Percentiles rank a stretch among this genome's conserved stretches.
Conservation (phyloP, 2,797 vertebrate species). For the Syndactyla subalaris region DNA sequence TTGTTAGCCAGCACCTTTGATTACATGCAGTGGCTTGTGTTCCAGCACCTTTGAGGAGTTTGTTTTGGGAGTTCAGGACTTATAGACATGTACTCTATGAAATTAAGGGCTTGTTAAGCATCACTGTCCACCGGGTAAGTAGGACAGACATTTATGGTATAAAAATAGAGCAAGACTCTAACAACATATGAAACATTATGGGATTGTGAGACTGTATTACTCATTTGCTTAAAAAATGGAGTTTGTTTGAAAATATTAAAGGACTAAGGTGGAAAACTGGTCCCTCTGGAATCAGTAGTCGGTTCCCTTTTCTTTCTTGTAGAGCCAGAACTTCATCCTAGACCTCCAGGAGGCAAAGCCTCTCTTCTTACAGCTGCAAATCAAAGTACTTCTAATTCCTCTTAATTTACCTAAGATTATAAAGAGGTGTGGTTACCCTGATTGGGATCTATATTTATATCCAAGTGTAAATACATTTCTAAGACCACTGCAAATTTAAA, state of each 20-base stretch:
- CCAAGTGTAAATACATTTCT: not conserved
- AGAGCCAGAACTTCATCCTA: not conserved
- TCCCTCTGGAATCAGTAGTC: not conserved
- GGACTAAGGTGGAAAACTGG: slow-evolving; percentile 7
- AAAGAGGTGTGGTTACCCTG: not conserved
- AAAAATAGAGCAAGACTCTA: not conserved
- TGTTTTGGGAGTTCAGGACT: not conserved
- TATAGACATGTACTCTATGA: not conserved
- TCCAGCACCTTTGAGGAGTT: not conserved
- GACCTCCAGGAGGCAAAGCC: not conserved
- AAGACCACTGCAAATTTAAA: not conserved
- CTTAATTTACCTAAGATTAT: not conserved
- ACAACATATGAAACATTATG: not conserved
- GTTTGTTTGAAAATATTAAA: slow-evolving; percentile 13
- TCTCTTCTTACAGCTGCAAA: not conserved
- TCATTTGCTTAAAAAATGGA: slow-evolving; percentile 14
- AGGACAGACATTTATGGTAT: not conserved
- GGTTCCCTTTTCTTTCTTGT: not conserved
- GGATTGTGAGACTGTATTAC: not conserved
- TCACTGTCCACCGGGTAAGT: slow-evolving; percentile 67
- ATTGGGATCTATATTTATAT: not conserved
- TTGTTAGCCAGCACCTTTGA: not conserved
- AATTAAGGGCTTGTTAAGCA: not conserved
- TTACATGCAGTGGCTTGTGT: not conserved
- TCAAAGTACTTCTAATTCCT: slow-evolving; percentile 4